phyloP scores from a whole-genome alignment of 30 jellyfish, hydroid and myxozoan genomes.

The Chrysaora quinquecirrha region DNA sequence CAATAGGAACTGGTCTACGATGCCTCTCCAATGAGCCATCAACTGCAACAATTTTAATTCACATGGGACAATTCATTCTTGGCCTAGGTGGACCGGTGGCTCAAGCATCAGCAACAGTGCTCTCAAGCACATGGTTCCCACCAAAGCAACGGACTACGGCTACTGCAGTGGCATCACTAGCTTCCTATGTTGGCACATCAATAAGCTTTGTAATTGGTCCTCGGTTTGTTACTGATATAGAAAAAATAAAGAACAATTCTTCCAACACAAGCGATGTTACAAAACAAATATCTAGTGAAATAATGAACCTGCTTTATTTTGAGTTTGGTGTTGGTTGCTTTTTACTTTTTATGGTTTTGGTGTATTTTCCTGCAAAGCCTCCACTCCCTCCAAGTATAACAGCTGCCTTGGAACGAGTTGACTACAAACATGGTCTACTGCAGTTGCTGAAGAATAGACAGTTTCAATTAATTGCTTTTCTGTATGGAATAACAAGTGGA shows the following conservation, averaged over 20 bases:
- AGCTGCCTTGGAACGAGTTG: slow-evolving; percentile 88
- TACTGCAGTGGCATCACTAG: slow-evolving; percentile 96
- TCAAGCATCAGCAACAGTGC: slow-evolving; percentile 95
- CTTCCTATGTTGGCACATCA: slow-evolving; percentile 96
- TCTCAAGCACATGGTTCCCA: slow-evolving; percentile 99
- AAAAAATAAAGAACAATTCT: not conserved
- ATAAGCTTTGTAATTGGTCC: slow-evolving; percentile 98
- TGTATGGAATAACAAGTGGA: slow-evolving; percentile 98
- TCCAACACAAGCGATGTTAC: slow-evolving; percentile 15
- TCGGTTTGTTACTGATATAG: slow-evolving; percentile 75
- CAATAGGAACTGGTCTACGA: slow-evolving; percentile 88
- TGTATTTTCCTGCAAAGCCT: slow-evolving; percentile 93
- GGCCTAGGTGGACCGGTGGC: slow-evolving; percentile 99
- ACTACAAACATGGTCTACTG: slow-evolving; percentile 76
- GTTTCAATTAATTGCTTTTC: slow-evolving; percentile 94
- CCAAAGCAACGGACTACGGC: slow-evolving; percentile 98
- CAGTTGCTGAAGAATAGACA: slow-evolving; percentile 80
- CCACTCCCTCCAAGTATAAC: slow-evolving; percentile 98
- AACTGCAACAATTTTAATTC: slow-evolving; percentile 91
- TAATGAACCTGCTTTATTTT: slow-evolving; percentile 82
- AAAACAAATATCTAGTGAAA: slow-evolving; percentile 44
- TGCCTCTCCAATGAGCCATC: slow-evolving; percentile 73
- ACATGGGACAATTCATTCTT: slow-evolving; percentile 89
- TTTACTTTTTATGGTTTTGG: slow-evolving; percentile 65
- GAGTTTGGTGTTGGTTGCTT: slow-evolving; percentile 87